Base-by-base conservation (phyloP, 2,797 vertebrate species). In the Borostomias antarcticus region DNA sequence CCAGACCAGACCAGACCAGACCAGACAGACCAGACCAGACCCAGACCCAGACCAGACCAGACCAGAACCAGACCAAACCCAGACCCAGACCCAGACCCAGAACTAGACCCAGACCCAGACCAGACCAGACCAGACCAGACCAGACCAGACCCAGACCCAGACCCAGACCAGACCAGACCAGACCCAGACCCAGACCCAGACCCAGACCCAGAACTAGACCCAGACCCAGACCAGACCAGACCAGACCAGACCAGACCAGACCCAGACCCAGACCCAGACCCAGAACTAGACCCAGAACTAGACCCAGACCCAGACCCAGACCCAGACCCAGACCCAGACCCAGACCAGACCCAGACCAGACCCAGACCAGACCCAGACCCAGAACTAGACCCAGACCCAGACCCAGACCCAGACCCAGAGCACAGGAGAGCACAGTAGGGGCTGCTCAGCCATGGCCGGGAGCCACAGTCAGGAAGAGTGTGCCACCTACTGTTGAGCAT, bases 401-500 rank as follows among this genome's bases (percentile, higher is more conserved):
- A 79, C 69, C 69, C n/a, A n/a, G n/a, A 11, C 58, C 43, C 45
- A 26, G 57, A 19, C 30, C 28, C 1, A 10, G 11, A n/a, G 11
- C 23, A n/a, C 10, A 6, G 25, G 0, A 15, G 11, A 29, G 32
- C 47, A 4, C 10, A n/a, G n/a, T n/a, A n/a, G n/a, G n/a, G n/a
- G n/a, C n/a, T n/a, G n/a, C n/a, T n/a, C n/a, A n/a, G n/a, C n/a
- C n/a, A n/a, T n/a, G n/a, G n/a, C n/a, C n/a, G n/a, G 21, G 17
- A 40, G 64, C 51, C 3, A 78, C 78, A 67, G 68, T 19, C 82
- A 85, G 75, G 79, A 84, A 73, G 64, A 86, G 78, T 84, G 81
- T 40, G 71, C 88, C 90, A 87, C 88, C 89, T 89, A 76, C 77
- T 85, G 89, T 80, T 13, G 13, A n/a, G 50, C 13, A 64, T 2